Conservation (phyloP, 2,888 invertebrate species). For the Apotomis betuletana region DNA sequence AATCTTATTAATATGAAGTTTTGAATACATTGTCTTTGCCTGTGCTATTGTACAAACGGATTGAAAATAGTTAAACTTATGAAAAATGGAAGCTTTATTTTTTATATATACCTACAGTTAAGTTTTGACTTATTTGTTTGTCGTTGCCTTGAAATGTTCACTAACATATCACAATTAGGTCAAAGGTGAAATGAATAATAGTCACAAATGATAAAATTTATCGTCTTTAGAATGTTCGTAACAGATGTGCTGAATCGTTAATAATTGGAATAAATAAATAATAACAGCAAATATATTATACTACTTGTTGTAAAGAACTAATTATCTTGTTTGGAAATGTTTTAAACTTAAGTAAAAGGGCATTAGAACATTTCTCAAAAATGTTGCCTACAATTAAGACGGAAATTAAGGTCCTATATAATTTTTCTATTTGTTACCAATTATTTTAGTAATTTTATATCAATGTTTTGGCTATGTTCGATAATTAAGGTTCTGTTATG, state of each 20-base stretch:
- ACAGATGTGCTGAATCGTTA: conserved; percentile 8
- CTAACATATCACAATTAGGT: conserved; percentile 36
- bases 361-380: no score
- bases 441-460: no score
- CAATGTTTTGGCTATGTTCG: no score
- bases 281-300: neutral
- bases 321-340: neutral
- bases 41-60: neutral
- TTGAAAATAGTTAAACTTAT: neutral
- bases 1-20: no score
- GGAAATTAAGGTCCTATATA: no score
- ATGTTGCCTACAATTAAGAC: no score
- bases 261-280: neutral
- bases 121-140: neutral
- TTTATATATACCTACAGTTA: neutral
- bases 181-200: conserved; percentile 31
- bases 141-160: conserved; percentile 22
- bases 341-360: no score
- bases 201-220: conserved; percentile 33
- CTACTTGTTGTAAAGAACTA: neutral
- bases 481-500: no score
- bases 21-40: no score
- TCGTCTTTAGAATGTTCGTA: conserved; percentile 4
- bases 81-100: neutral
- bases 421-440: no score